Conservation (phyloP, 2,888 invertebrate genomes). For the Mythimna vitellina region DNA sequence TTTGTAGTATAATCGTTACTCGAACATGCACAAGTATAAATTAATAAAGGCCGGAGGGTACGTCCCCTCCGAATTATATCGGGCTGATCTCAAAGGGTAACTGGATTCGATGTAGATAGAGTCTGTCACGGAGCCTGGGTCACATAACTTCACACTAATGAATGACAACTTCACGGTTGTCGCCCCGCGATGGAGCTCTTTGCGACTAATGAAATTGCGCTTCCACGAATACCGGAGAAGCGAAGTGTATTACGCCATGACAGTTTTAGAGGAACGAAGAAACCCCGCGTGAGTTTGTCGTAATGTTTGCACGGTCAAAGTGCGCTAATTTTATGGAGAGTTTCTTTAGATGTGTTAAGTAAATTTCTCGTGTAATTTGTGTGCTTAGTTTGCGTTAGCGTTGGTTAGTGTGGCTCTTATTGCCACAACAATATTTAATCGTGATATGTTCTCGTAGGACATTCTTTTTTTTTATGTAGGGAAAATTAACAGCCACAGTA, state of each 20-base stretch:
- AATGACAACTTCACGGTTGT: conserved; percentile 79
- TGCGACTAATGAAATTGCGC: conserved; percentile 83
- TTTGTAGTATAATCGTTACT: conserved; percentile 7
- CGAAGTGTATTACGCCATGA: conserved; percentile 65
- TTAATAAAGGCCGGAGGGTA: conserved; percentile 46
- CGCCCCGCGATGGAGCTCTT: conserved; percentile 75
- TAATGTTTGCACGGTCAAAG: conserved; percentile 31
- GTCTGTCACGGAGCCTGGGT: conserved; percentile 66
- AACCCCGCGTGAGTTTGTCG: conserved; percentile 40
- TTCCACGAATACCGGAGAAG: conserved; percentile 69
- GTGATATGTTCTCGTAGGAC: neutral
- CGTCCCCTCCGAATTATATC: conserved; percentile 54
- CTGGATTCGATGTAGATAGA: conserved; percentile 69
- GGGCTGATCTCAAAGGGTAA: conserved; percentile 70
- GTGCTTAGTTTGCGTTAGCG: neutral
- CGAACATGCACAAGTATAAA: conserved; percentile 32
- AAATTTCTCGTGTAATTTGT: neutral
- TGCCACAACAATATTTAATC: neutral
- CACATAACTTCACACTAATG: conserved; percentile 80
- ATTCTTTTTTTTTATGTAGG: too few species aligned
- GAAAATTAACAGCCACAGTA: too few species aligned
- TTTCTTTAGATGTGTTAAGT: conserved; percentile 3
- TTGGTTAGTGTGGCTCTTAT: neutral
- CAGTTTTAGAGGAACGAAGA: conserved; percentile 54
- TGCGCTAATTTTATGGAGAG: conserved; percentile 13